Evolutionary conservation across 92 coral and sea anemone genomes (phyloP), one percentile per base, ranked within the genome.

Genomic region (Porites evermanni): DNA sequence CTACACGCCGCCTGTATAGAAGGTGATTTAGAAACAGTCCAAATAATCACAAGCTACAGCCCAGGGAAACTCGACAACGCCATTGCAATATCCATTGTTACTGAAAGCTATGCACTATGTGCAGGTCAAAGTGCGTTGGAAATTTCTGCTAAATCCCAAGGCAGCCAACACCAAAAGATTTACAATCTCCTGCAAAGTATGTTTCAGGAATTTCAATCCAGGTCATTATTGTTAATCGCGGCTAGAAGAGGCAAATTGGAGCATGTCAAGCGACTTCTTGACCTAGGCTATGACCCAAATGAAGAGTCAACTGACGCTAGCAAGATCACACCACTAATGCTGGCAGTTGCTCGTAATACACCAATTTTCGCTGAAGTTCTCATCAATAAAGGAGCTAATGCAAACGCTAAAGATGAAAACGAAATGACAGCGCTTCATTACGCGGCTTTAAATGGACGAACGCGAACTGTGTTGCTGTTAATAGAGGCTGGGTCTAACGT

Each of bases 1-100:
- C 89, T 92, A 52, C 95, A 92, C 24, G 93, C 95, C 38, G 95
- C 93, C 16, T 92, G 95, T 67, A 86, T 92, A 26, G 87, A 86
- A 78, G 91, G 89, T 21, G 92, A 92, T 65, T 66, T 85, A 8
- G 67, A 84, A 84, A 89, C 93, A 44, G 88, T 92, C 18, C 81
- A 87, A 60, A 86, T 89, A 26, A 88, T 92, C 29, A 65, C 85
- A 52, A 66, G 82, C 70, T 83, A 86, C 78, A 87, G 95, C 67
- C 95, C 93, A 13, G 91, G 89, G 47, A 85, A 88, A 61, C 81
- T 92, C 53, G 95, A 89, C 53, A 92, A 83, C 58, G 95, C 91
- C 13, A 92, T 89, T 19, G 95, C 91, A 2, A 75, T 92, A 38
- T 80, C 92, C 59, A 79, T 91, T 18, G 75, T 20, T 56, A 73